Evolutionary conservation across 1,140 invertebrate genomes (phyloP).

Genomic region (Trichonephila clavata): DNA sequence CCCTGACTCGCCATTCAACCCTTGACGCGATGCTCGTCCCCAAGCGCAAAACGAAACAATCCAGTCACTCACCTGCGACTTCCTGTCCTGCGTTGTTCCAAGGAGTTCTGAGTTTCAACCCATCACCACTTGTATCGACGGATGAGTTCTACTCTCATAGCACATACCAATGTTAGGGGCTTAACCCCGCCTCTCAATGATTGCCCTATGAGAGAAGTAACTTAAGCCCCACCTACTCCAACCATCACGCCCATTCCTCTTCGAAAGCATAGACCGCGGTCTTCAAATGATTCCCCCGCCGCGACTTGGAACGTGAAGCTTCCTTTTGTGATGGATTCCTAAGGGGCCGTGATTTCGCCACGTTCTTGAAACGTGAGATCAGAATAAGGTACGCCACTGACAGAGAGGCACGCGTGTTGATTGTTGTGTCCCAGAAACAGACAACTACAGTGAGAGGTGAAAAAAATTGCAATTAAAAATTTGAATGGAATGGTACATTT

Average conservation of each 20-base stretch:
- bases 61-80: constrained; percentile 64
- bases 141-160: constrained; percentile 2
- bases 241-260: constrained; percentile 17
- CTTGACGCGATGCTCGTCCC: constrained; percentile 25
- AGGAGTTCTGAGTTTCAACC: constrained; percentile 34
- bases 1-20: background rate
- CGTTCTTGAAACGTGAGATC: background rate
- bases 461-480: background rate
- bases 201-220: constrained; percentile 65
- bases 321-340: constrained; percentile 49
- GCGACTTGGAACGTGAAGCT: constrained; percentile 32
- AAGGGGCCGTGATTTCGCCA: background rate
- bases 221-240: constrained; percentile 22
- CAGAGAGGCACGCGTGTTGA: background rate
- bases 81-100: constrained; percentile 41
- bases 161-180: constrained; percentile 20
- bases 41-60: constrained; percentile 55
- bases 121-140: constrained; percentile 48
- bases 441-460: background rate
- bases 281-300: constrained; percentile 48
- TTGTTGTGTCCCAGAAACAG: background rate
- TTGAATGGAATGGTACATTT: background rate
- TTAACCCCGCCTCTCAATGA: constrained; percentile 22
- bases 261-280: constrained; percentile 55
- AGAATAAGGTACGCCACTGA: background rate